phyloP scores from a whole-genome alignment of 2,797 vertebrate genomes.

The Sebastes vulpes region DNA sequence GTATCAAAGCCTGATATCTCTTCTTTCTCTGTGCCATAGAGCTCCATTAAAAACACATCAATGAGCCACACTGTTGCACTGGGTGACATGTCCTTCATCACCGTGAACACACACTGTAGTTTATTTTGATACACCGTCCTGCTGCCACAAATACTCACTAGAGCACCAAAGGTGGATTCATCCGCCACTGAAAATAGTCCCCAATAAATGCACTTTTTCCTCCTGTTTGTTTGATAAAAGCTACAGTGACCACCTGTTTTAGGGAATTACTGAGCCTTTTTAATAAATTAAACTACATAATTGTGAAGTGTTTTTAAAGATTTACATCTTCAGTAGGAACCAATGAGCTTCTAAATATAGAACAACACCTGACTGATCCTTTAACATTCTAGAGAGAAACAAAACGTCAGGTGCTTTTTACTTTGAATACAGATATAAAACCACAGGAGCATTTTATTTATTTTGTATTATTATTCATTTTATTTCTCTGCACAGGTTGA shows the following conservation, averaged over 20 bases:
- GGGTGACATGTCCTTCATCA: not conserved
- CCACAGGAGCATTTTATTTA: not conserved
- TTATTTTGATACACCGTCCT: not conserved
- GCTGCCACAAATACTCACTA: not conserved
- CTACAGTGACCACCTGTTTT: not conserved
- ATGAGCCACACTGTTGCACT: not conserved
- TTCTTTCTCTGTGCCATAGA: not conserved
- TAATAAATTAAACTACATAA: too few relatives aligned
- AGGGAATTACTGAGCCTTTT: too few relatives aligned
- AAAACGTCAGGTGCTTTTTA: not conserved
- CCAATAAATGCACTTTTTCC: not conserved
- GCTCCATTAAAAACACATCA: not conserved
- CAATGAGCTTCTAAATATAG: too few relatives aligned
- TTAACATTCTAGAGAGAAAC: not conserved
- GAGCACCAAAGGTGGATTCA: not conserved
- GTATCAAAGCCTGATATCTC: not conserved
- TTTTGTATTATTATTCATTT: not conserved
- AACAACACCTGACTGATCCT: not conserved
- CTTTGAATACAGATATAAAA: not conserved
- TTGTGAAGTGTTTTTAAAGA: not conserved
- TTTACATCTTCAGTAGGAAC: not conserved
- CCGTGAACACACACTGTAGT: not conserved
- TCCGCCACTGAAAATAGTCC: not conserved
- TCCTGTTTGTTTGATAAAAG: not conserved
- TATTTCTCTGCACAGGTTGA: conserved; percentile 86